These are phyloP conservation scores for Anastrepha obliqua DNA, from an alignment of 1,140 invertebrate species.

Conservation along the genomic window DNA sequence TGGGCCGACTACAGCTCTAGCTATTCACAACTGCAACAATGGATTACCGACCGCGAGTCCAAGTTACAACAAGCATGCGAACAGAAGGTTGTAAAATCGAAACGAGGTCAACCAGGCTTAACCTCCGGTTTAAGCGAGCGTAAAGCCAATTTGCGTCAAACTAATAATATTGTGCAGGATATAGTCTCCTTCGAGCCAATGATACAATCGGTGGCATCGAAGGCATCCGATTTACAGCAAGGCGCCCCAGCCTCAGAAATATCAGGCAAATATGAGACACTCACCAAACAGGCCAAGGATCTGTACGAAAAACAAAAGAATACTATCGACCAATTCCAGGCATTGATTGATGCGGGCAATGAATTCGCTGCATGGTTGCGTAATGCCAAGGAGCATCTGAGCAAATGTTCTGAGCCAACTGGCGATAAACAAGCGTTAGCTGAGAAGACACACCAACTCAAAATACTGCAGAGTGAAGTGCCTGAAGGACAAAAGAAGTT, in stretches of 20 bases:
- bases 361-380: constrained; percentile 95
- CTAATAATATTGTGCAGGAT: constrained; percentile 94
- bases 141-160: constrained; percentile 91
- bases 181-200: constrained; percentile 96
- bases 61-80: constrained; percentile 95
- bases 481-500: constrained; percentile 88
- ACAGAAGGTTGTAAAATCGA: constrained; percentile 86
- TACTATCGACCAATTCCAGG: constrained; percentile 91
- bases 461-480: constrained; percentile 87
- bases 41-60: constrained; percentile 95
- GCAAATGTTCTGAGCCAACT: constrained; percentile 94
- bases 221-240: constrained; percentile 91
- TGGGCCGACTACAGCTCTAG: constrained; percentile 97
- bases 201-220: constrained; percentile 94
- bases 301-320: constrained; percentile 93
- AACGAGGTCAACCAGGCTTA: constrained; percentile 83
- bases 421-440: constrained; percentile 93
- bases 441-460: constrained; percentile 89
- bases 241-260: constrained; percentile 91
- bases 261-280: constrained; percentile 90
- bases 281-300: constrained; percentile 92
- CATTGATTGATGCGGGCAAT: constrained; percentile 91
- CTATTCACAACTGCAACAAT: constrained; percentile 92
- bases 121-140: constrained; percentile 86
- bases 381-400: constrained; percentile 90